Conservation (phyloP, 2,113 vertebrate genomes). For the Malurus elegans region DNA sequence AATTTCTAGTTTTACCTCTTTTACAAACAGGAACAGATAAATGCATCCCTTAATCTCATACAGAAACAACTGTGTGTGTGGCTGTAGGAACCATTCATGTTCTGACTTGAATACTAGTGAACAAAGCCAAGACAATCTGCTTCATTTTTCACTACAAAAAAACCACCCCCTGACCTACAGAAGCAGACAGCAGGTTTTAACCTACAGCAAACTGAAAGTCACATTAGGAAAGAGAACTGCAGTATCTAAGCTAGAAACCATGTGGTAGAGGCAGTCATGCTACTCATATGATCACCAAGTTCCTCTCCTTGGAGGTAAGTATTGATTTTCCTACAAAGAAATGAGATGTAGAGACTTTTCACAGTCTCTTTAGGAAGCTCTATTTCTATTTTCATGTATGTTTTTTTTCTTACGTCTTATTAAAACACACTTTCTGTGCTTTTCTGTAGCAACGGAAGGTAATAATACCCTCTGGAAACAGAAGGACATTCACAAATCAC, state of each 20-base stretch:
- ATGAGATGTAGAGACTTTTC: neutral
- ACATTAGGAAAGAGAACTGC: neutral
- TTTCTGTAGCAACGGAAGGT: neutral
- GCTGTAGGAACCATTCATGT: neutral
- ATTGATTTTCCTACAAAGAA: neutral
- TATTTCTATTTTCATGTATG: neutral
- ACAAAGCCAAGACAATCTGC: neutral
- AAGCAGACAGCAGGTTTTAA: neutral
- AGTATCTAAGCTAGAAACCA: neutral
- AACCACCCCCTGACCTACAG: neutral
- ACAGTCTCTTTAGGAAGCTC: neutral
- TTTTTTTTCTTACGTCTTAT: neutral
- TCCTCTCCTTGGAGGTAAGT: neutral
- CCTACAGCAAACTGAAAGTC: neutral
- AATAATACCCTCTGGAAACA: neutral
- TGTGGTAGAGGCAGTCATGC: neutral
- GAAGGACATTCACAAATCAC: neutral
- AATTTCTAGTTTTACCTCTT: neutral
- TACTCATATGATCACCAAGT: neutral
- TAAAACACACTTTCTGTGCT: neutral
- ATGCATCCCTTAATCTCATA: neutral
- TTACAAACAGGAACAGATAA: neutral
- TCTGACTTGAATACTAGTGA: neutral
- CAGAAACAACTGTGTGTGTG: neutral
- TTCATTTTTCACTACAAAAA: neutral